Base-by-base conservation (phyloP, 2,888 invertebrate species). In the Drosophila infuscata region DNA sequence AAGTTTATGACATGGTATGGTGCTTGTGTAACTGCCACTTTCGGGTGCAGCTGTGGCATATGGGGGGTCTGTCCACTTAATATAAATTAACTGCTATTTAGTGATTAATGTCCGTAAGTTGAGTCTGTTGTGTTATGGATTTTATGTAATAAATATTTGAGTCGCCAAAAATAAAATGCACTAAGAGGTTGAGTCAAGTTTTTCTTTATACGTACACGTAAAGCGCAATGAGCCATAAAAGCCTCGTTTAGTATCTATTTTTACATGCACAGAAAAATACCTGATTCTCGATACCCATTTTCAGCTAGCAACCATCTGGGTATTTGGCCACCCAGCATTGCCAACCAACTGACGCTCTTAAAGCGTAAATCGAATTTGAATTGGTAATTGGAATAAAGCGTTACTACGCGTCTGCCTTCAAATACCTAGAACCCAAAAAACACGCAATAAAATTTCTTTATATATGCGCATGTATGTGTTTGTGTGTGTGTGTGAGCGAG, bases 371-470 rank as follows among this genome's bases (percentile, higher is more conserved):
- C 85, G 74, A 84, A 89, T 84, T 77, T 66, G 69, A 74, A 89
- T 88, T 89, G 88, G 82, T 84, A 89, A 89, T 84, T 82, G 82
- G 85, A 74, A 76, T 84, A 75, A 82, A 81, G 67, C 66, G 65
- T 60, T 69, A 70, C 64, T 57, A 38, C 63, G 74, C 53, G 52
- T 48, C 51, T 32, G 59, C 48, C 56, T 61, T 43, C 49, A 61
- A 58, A 63, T 46, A 52, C 43, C n/a, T 46, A 46, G n/a, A 64
- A 29, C 60, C 35, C 48, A 35, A 62, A 54, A 83, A 81, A 59
- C 74, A 79, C 72, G 74, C 76, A 68, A 80, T 64, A 74, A 66
- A 79, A 78, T 75, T 68, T 72, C 67, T 32, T 38, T n/a, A 52
- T 48, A 54, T 48, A 57, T 53, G 67, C 59, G 61, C 51, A 25